Base-by-base conservation (phyloP, 2,113 vertebrate genomes). In the Menura novaehollandiae region DNA sequence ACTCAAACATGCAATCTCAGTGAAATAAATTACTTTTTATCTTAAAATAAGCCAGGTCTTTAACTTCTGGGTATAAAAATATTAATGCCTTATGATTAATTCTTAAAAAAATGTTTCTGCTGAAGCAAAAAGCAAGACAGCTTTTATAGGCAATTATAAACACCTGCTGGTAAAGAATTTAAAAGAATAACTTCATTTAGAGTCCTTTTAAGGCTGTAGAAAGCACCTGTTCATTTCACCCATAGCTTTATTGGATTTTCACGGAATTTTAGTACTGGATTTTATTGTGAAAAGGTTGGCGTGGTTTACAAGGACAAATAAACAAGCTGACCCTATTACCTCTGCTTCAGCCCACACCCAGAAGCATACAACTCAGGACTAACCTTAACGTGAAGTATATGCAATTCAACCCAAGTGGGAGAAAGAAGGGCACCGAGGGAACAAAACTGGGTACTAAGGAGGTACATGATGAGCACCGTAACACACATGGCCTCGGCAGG, bases 81-180 rank as follows among this genome's bases (percentile, higher is more conserved):
- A 91, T 37, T 13, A 91, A 60, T 56, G 28, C 5, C 51, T 84
- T 89, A 92, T 55, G 72, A 88, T 88, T 89, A 91, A 89, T 64
- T 56, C 22, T 60, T 93, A 8, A 63, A 87, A 87, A 89, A 80
- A 86, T 33, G 22, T 83, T 72, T 88, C 68, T 92, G 75, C 47
- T 71, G 35, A 90, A 94, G 72, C 84, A 55, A 96, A 87, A 95
- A 69, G n/a, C 79, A 90, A 77, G 51, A 83, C 51, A 39, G 9
- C 8, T 90, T 88, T 85, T 83, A 73, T 1, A 88, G 32, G 35
- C 78, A 89, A 91, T 94, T 85, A 77, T 33, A 88, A 90, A 83
- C 83, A 89, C 75, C 85, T 92, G 88, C 91, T 64, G 64, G 85
- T 86, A 84, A 92, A 86, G 51, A 94, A 93, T 33, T 95, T 76